A percentile compares a stretch with the other conserved stretches of the same genome.
Conservation (phyloP, 1,140 invertebrate genomes). For the Euglossa dilemma region DNA sequence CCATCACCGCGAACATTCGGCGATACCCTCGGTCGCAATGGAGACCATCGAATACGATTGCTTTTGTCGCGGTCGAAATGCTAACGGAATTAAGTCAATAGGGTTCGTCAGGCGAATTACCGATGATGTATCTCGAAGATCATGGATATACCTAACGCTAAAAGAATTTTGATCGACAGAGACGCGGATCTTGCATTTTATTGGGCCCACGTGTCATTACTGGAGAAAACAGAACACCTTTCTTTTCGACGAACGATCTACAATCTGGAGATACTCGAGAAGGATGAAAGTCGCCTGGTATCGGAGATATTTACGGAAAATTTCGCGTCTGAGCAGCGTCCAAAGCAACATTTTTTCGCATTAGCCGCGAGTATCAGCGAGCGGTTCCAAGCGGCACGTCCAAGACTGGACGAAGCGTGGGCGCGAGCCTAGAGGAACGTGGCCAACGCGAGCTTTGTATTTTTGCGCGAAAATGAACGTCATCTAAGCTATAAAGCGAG, state of each 20-base stretch:
- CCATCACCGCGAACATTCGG: slow-evolving; percentile 34
- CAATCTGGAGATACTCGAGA: too few species aligned
- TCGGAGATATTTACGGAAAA: background rate
- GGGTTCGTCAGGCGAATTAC: background rate
- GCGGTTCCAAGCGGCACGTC: slow-evolving; percentile 7
- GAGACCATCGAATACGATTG: slow-evolving; percentile 2
- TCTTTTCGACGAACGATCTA: too few species aligned
- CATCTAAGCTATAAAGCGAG: background rate
- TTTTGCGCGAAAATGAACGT: background rate
- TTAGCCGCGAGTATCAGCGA: background rate
- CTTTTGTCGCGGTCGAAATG: background rate
- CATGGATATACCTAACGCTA: too few species aligned
- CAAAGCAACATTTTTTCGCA: background rate
- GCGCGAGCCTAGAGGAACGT: slow-evolving; percentile 3
- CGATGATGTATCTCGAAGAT: too few species aligned
- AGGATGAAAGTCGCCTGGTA: too few species aligned
- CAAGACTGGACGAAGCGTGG: slow-evolving; percentile 39
- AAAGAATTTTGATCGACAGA: background rate
- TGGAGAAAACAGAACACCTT: too few species aligned
- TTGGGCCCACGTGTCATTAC: too few species aligned
- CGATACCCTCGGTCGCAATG: background rate
- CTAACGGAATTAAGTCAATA: background rate
- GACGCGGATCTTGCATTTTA: too few species aligned
- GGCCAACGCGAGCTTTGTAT: slow-evolving; percentile 1
- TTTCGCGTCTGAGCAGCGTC: background rate